These are phyloP conservation scores for Drosophila limbata DNA, from an alignment of 2,888 invertebrate species.

Conservation along the genomic window DNA sequence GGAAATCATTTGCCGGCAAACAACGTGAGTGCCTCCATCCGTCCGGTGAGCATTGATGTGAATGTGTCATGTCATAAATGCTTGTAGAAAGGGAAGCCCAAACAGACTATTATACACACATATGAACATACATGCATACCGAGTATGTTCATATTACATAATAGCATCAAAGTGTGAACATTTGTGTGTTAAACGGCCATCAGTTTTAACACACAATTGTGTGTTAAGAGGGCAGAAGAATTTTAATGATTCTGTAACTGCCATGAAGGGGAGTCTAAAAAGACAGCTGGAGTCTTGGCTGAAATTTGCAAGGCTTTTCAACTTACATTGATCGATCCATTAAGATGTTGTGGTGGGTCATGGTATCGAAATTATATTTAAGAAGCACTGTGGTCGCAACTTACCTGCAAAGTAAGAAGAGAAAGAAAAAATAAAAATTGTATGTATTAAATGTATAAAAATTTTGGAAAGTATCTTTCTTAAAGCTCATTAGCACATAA, in stretches of 20 bases:
- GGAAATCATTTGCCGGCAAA: conserved; percentile 71
- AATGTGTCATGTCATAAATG: conserved; percentile 54
- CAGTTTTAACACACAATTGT: conserved; percentile 65
- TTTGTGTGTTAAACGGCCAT: conserved; percentile 77
- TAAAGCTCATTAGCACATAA: no score
- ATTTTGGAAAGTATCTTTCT: no score
- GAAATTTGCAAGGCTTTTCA: conserved; percentile 35
- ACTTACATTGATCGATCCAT: conserved; percentile 27
- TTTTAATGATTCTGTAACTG: conserved; percentile 43
- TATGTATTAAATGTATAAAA: no score
- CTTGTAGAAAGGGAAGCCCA: neutral
- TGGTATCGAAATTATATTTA: neutral
- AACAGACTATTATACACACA: conserved; percentile 12
- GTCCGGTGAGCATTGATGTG: conserved; percentile 54
- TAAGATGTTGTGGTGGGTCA: conserved; percentile 3
- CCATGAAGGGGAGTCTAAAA: neutral
- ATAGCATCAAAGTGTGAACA: conserved; percentile 78
- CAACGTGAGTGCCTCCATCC: conserved; percentile 60
- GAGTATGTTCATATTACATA: conserved; percentile 35
- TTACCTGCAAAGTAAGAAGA: conserved; percentile 53
- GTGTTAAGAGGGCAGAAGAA: conserved; percentile 58
- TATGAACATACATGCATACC: conserved; percentile 6
- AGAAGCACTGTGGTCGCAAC: conserved; percentile 7
- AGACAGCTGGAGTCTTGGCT: conserved; percentile 8
- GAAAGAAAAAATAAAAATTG: neutral